Evolutionary conservation across 2,113 vertebrate genomes (phyloP).

Genomic region (Equus przewalskii): DNA sequence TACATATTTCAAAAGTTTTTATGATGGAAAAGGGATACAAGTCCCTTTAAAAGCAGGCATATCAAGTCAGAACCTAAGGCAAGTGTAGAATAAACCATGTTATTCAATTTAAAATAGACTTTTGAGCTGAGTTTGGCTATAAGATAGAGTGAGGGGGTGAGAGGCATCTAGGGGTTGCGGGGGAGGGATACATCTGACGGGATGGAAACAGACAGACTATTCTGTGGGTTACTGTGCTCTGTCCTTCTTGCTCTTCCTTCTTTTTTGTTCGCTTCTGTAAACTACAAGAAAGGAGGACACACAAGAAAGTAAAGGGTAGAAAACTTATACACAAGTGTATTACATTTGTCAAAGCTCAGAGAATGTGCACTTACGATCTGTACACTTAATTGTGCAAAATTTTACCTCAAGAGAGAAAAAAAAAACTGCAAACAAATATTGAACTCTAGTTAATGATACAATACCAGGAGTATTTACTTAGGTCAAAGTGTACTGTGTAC

Average conservation of each 20-base stretch:
- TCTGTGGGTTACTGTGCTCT: neutral
- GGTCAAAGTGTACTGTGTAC: neutral
- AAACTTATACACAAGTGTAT: neutral
- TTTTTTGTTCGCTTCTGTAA: neutral
- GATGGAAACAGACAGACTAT: neutral
- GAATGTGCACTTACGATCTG: neutral
- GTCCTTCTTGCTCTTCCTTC: neutral
- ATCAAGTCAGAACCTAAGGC: neutral
- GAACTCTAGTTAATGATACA: neutral
- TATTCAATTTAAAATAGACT: neutral
- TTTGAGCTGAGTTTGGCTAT: neutral
- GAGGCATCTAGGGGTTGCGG: too few species aligned
- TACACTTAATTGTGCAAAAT: neutral
- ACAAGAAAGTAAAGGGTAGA: neutral
- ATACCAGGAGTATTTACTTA: neutral
- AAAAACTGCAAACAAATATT: neutral
- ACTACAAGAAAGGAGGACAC: neutral
- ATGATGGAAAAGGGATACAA: neutral
- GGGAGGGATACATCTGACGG: rapidly evolving
- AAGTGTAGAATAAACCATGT: neutral
- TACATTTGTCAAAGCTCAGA: neutral
- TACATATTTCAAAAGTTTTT: neutral
- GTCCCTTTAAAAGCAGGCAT: neutral
- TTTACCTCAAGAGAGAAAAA: neutral
- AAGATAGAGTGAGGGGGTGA: neutral